These are phyloP conservation scores for Ariopsis seemanni DNA, from an alignment of 2,113 vertebrate genomes.

Conservation along the genomic window DNA sequence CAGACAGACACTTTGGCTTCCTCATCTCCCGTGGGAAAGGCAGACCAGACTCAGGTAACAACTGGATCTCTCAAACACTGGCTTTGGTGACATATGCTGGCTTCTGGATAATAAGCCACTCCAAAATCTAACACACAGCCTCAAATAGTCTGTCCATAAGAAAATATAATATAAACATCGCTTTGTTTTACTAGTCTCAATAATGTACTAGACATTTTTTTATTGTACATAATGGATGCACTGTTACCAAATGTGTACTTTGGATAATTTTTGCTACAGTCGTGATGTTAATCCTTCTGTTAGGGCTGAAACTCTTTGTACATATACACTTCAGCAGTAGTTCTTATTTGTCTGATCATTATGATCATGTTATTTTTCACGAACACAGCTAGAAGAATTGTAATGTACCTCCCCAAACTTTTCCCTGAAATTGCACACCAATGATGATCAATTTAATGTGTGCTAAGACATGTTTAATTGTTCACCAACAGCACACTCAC, in stretches of 20 bases:
- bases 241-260: no score
- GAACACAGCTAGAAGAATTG: neutral
- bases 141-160: neutral
- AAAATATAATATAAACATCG: neutral
- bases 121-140: neutral
- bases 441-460: neutral
- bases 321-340: neutral
- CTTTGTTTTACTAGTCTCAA: neutral
- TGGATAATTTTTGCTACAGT: neutral
- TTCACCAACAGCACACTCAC: neutral
- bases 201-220: neutral
- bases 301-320: neutral
- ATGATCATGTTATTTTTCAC: neutral
- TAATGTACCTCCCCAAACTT: neutral
- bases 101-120: neutral
- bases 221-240: neutral
- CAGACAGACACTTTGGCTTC: constrained; percentile 73
- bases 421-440: neutral
- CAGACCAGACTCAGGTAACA: constrained; percentile 76
- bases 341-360: neutral
- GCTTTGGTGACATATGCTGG: neutral
- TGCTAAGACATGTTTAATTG: neutral
- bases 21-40: constrained; percentile 76
- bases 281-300: neutral
- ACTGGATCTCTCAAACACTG: neutral